Evolutionary conservation across 1,140 invertebrate species (phyloP).

Genomic region (Drosophila pachea): DNA sequence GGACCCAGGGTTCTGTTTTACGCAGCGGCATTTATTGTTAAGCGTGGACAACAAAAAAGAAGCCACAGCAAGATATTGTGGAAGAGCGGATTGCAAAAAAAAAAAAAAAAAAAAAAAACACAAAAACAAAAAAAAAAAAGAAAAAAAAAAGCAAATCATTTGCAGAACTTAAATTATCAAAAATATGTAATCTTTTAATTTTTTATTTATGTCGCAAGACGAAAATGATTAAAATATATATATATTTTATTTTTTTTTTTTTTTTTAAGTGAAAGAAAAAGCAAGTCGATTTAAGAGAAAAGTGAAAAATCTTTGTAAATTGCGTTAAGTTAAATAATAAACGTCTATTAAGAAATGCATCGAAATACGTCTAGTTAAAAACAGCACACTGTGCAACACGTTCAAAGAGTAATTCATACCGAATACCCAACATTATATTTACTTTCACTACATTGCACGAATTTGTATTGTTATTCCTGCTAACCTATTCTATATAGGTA

Average conservation of each 20-base stretch:
- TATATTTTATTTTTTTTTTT: too few species aligned
- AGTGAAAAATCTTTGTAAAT: constrained; percentile 68
- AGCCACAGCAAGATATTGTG: background rate
- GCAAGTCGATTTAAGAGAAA: constrained; percentile 30
- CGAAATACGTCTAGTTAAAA: background rate
- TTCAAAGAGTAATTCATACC: background rate
- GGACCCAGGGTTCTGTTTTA: constrained; percentile 42
- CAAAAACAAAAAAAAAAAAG: constrained; percentile 9
- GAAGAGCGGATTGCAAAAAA: constrained; percentile 7
- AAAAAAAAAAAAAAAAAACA: constrained; percentile 5
- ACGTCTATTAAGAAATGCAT: constrained; percentile 50
- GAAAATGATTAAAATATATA: constrained; percentile 13
- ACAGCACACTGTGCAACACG: constrained; percentile 8
- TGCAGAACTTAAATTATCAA: constrained; percentile 32
- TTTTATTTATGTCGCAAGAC: constrained; percentile 40
- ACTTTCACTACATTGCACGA: background rate
- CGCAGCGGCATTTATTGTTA: constrained; percentile 63
- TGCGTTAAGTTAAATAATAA: constrained; percentile 75
- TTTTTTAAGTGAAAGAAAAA: constrained; percentile 1
- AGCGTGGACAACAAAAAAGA: constrained; percentile 6
- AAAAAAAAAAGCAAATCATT: constrained; percentile 17
- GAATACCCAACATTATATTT: background rate
- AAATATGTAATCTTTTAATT: constrained; percentile 17
- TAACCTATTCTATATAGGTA: too few species aligned
- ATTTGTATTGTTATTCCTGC: background rate